Base-by-base conservation (phyloP, 37 sponge, comb jelly and placozoan species). In the Dysidea cf. avara region DNA sequence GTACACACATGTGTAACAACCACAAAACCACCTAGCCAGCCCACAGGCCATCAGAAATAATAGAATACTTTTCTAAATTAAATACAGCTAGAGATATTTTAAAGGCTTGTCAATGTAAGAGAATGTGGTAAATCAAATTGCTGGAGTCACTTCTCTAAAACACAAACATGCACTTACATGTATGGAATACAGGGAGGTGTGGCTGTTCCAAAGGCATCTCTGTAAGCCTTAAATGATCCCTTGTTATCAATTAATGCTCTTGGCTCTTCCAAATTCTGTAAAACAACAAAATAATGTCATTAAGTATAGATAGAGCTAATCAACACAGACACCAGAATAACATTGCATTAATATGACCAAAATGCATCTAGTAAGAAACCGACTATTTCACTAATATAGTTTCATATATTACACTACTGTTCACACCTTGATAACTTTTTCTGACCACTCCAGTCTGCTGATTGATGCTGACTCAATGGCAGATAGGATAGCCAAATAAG, bases 171-270 rank as follows among this genome's bases (percentile, higher is more conserved):
- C n/a, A 53, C 94, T 87, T 57, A 93, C 94, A 93, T 84, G 83
- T 93, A 93, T 7, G 94, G 94, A 34, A 93, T 93, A 66, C 94
- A 93, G 0, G 94, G 94, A 34, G 90, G 85, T 31, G 76, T 85
- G 12, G 94, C 87, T 31, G 52, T 71, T 32, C 73, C 72, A 53
- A 93, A 85, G 0, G 90, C 94, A 36, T 80, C 81, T 63, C 94
- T 71, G 75, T 93, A 93, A 68, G 80, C 83, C 76, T 93, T 93
- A 81, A 93, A 93, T 5, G 90, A 89, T 31, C 77, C 75, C 36
- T 60, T 76, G 68, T 81, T 88, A 71, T 93, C 94, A 29, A 93
- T 93, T 11, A 93, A 53, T 17, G 77, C 74, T 29, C 83, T 46
- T n/a, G 86, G 90, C 39, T 89, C 94, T 49, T 88, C 90, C 51